Evolutionary conservation across 1,140 invertebrate genomes (phyloP), one percentile per base, ranked within the genome.

Genomic region (Brachionus angularis): DNA sequence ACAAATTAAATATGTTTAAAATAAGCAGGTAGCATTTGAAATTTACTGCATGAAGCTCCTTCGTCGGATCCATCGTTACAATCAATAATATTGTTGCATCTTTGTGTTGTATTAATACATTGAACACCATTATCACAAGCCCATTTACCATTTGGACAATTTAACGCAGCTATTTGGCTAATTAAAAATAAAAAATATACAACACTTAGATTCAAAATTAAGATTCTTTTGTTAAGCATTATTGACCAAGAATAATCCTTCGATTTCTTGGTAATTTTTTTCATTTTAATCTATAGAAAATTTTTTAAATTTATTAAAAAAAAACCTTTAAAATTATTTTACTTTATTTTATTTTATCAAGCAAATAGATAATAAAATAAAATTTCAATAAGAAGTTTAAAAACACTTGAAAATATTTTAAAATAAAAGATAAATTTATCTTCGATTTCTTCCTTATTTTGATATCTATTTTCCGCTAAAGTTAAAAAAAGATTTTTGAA

Each of bases 11-110:
- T 39, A 8, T 39, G 36, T 14, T 7, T 8, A 14, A 39, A 7
- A 39, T 39, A 39, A 8, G 7, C 7, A 39, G 36, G 14, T 14
- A 39, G 7, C 36, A 14, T 39, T 14, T 39, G 14, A 39, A 21
- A 42, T 23, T 64, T 29, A 64, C 61, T 44, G 29, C 61, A 64
- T 3, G 10, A 47, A 16, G 75, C 73, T 14, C 74, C 69, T 75
- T 81, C 80, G 74, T 80, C 80, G 53, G 79, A 76, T 69, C 77
- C 76, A 70, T 79, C 76, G 23, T 75, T 76, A 73, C 79, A 81
- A 73, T 81, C 78, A 61, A 78, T 77, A 8, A 77, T 74, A 25
- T 75, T 73, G 73, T 81, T 78, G 73, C 80, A 81, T 16, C 73
- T 73, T 55, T 74, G 74, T 21, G 74, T 69, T 18, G 58, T 29